phyloP scores from a whole-genome alignment of 2,113 vertebrate species.

The Tupaia tana region DNA sequence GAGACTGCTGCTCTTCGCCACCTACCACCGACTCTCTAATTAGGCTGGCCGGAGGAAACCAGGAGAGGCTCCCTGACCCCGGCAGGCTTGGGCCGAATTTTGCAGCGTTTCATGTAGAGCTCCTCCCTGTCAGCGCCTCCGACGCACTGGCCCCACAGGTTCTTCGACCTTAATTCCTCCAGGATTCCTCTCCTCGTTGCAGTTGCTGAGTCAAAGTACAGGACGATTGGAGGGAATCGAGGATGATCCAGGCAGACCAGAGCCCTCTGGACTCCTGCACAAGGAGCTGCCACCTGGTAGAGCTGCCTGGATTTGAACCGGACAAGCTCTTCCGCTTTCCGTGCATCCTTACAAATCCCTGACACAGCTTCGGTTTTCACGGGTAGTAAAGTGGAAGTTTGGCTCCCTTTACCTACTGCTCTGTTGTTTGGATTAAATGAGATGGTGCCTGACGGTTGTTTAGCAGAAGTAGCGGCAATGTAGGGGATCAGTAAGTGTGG shows the following conservation, averaged over 20 bases:
- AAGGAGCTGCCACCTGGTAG: neutral
- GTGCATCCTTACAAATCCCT: neutral
- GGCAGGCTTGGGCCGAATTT: neutral
- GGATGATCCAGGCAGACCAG: neutral
- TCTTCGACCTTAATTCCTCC: constrained; percentile 18
- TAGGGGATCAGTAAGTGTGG: neutral
- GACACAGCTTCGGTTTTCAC: neutral
- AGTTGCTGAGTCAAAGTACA: neutral
- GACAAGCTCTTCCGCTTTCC: neutral
- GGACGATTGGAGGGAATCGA: neutral
- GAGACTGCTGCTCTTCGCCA: constrained; percentile 14
- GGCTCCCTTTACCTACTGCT: neutral
- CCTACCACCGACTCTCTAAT: constrained; percentile 3
- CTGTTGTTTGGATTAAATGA: neutral
- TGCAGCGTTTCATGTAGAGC: neutral
- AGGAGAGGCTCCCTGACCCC: neutral
- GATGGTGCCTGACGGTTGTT: neutral
- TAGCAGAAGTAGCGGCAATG: neutral
- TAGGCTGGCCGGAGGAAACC: neutral
- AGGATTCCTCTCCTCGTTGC: constrained; percentile 38
- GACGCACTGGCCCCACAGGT: constrained; percentile 21
- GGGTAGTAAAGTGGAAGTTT: neutral
- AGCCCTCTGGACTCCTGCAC: neutral
- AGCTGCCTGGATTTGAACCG: neutral
- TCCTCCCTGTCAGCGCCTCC: constrained; percentile 10